A percentile compares a stretch with the other conserved stretches of the same genome.
Evolutionary conservation across 2,888 invertebrate genomes (phyloP).

Genomic region (Athetis lepigone): DNA sequence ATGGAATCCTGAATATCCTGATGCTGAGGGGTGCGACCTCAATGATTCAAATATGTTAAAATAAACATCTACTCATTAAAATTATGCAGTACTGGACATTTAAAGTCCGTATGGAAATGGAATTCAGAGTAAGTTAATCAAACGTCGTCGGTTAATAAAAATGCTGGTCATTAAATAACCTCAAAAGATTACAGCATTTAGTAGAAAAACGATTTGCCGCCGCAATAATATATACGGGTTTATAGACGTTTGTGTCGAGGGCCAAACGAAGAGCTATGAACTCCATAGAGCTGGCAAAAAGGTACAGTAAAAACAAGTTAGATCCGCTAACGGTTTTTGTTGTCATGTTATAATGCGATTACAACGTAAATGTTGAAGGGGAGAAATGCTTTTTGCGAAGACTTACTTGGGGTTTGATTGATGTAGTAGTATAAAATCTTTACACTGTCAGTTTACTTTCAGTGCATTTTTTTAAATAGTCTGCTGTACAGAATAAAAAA

Average conservation of each 20-base stretch:
- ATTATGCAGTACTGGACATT: constrained; percentile 51
- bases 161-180: constrained; percentile 72
- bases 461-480: no score
- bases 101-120: constrained; percentile 44
- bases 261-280: constrained; percentile 61
- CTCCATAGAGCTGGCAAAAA: constrained; percentile 54
- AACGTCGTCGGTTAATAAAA: constrained; percentile 65
- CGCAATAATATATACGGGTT: constrained; percentile 70
- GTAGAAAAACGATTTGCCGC: constrained; percentile 69
- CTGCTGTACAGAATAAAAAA: no score
- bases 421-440: constrained; percentile 34
- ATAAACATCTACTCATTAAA: constrained; percentile 40
- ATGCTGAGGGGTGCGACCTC: constrained; percentile 2
- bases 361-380: constrained; percentile 50
- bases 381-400: constrained; percentile 40
- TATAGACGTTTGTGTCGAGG: constrained; percentile 69
- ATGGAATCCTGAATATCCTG: constrained; percentile 10
- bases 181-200: constrained; percentile 71
- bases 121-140: constrained; percentile 62
- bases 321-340: constrained; percentile 57
- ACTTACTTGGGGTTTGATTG: constrained; percentile 42
- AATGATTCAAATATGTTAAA: constrained; percentile 38
- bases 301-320: constrained; percentile 44
- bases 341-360: constrained; percentile 55
- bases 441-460: no score